A percentile compares a stretch with the other conserved stretches of the same genome.
These are phyloP conservation scores for Athalia rosae DNA, from an alignment of 2,888 invertebrate species.

Conservation along the genomic window DNA sequence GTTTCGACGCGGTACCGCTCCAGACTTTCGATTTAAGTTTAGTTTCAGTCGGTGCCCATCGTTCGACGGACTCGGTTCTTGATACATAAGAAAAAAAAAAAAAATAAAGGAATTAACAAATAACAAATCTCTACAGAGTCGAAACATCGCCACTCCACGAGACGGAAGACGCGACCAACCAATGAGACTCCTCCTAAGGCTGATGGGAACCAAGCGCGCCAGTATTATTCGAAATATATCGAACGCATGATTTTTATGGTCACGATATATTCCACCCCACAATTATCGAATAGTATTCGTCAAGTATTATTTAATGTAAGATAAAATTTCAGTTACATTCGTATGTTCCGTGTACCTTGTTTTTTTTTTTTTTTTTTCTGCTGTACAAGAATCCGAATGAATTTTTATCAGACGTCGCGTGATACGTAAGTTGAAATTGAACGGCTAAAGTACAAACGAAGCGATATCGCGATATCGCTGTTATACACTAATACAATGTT, in stretches of 20 bases:
- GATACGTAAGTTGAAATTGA: neutral
- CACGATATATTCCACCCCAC: no score
- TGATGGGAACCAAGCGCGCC: no score
- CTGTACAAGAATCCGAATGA: no score
- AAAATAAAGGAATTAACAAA: constrained; percentile 2
- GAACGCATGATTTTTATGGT: no score
- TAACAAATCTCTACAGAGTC: neutral
- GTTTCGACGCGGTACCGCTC: constrained; percentile 30
- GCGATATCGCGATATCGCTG: neutral
- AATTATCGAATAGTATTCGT: no score
- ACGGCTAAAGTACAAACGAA: neutral
- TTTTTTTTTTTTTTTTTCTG: no score
- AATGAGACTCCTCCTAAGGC: no score
- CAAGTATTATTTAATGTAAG: no score
- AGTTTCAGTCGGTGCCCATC: constrained; percentile 65
- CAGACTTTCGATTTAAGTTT: constrained; percentile 54
- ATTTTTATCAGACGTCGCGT: no score
- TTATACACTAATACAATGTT: constrained; percentile 12
- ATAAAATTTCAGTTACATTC: no score
- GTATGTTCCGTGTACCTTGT: no score
- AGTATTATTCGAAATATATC: no score
- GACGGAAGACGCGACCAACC: neutral
- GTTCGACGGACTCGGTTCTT: constrained; percentile 56
- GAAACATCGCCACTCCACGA: neutral
- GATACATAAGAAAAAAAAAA: neutral